Percentiles rank a stretch among this genome's conserved stretches.
phyloP scores from a whole-genome alignment of 2,797 vertebrate genomes.

The Chiroxiphia lanceolata region DNA sequence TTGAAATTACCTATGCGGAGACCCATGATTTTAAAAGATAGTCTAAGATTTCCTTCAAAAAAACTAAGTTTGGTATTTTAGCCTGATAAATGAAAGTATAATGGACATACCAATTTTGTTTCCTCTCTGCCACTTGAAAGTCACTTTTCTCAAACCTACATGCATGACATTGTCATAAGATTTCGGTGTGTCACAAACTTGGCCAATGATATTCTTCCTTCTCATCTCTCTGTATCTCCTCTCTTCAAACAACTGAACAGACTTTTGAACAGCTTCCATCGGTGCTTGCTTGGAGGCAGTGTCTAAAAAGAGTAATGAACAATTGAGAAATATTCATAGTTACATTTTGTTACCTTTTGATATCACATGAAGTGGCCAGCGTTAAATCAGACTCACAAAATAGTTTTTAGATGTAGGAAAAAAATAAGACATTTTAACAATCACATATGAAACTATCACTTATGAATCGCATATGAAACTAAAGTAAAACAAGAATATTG shows the following conservation, averaged over 20 bases:
- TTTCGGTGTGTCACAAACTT: slow-evolving; percentile 97
- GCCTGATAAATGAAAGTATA: neutral
- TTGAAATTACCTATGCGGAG: neutral
- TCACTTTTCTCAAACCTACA: slow-evolving; percentile 96
- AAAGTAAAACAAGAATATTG: neutral
- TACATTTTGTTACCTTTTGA: neutral
- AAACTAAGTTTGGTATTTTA: neutral
- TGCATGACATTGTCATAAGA: slow-evolving; percentile 98
- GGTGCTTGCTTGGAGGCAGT: slow-evolving; percentile 87
- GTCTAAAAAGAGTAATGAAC: slow-evolving; percentile 74
- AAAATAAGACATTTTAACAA: neutral
- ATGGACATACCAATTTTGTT: slow-evolving; percentile 92
- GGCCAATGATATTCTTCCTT: slow-evolving; percentile 95
- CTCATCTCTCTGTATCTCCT: slow-evolving; percentile 90
- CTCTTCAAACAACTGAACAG: slow-evolving; percentile 90
- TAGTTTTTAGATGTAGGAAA: neutral
- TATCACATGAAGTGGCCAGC: neutral
- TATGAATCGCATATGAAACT: neutral
- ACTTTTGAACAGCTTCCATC: slow-evolving; percentile 90
- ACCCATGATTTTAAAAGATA: neutral
- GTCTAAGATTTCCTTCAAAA: neutral
- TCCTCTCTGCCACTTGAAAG: slow-evolving; percentile 99
- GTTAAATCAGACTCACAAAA: neutral
- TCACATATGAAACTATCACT: neutral
- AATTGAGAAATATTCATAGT: neutral